Conservation (phyloP, 2,888 invertebrate genomes). For the Matsumyia berberina region DNA sequence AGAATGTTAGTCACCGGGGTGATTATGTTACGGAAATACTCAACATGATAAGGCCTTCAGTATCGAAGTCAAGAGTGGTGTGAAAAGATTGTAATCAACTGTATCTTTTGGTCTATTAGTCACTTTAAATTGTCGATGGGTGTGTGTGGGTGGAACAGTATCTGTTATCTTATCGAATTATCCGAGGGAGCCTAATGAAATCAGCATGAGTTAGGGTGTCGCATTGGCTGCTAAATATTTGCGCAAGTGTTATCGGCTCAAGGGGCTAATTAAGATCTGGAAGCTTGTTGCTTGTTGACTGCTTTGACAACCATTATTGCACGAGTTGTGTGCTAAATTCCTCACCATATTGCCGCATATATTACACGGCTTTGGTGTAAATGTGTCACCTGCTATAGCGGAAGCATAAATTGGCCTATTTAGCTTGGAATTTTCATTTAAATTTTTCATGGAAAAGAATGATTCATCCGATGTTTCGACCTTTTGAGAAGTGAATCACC, state of each 20-base stretch:
- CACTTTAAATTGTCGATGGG: not conserved
- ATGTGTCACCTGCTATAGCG: slow-evolving; percentile 13
- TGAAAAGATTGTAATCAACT: slow-evolving; percentile 2
- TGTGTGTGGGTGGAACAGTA: not conserved
- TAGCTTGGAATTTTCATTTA: not conserved
- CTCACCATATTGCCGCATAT: not conserved
- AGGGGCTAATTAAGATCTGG: not conserved
- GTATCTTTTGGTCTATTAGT: not conserved
- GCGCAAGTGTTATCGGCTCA: too few relatives aligned
- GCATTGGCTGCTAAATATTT: too few relatives aligned
- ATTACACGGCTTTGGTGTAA: not conserved
- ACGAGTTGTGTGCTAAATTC: not conserved
- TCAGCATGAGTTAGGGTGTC: not conserved
- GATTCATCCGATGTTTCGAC: slow-evolving; percentile 7
- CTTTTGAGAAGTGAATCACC: slow-evolving; percentile 7
- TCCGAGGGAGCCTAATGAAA: not conserved
- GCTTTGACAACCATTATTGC: too few relatives aligned
- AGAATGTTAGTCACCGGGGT: slow-evolving; percentile 23
- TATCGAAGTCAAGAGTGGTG: not conserved
- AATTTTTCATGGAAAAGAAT: not conserved
- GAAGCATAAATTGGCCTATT: slow-evolving; percentile 11
- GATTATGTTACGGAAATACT: slow-evolving; percentile 19
- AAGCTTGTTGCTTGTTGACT: not conserved
- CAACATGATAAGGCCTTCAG: not conserved
- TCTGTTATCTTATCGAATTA: slow-evolving; percentile 17